Percentiles rank a stretch among this genome's conserved stretches.
These are phyloP conservation scores for Sminthurides bifidus DNA, from an alignment of 1,140 invertebrate genomes.

Conservation along the genomic window DNA sequence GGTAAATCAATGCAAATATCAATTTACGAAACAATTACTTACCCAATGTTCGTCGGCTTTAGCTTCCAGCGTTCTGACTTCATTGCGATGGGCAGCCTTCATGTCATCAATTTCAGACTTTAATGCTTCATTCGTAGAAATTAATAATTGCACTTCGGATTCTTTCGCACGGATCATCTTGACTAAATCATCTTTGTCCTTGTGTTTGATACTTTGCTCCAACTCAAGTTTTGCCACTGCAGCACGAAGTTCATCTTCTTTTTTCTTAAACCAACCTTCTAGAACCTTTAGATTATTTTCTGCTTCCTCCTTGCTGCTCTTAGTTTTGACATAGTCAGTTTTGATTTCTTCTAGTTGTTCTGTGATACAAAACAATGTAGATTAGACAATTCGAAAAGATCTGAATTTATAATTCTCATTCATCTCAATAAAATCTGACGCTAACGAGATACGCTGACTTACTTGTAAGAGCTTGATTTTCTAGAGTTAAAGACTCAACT, in stretches of 20 bases:
- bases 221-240: slow-evolving; percentile 22
- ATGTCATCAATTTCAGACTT: slow-evolving; percentile 27
- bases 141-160: slow-evolving; percentile 17
- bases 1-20: background rate
- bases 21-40: background rate
- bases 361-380: background rate
- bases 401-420: background rate
- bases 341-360: slow-evolving; percentile 11
- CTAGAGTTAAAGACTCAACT: slow-evolving; percentile 17
- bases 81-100: slow-evolving; percentile 20
- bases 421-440: background rate
- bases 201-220: slow-evolving; percentile 19
- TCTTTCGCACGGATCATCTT: slow-evolving; percentile 25
- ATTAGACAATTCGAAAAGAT: background rate
- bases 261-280: slow-evolving; percentile 29
- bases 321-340: background rate
- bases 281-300: slow-evolving; percentile 24
- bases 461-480: slow-evolving; percentile 18
- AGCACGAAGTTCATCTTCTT: slow-evolving; percentile 27
- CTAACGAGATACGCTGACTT: slow-evolving; percentile 1
- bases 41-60: slow-evolving; percentile 29
- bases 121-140: slow-evolving; percentile 17
- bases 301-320: slow-evolving; percentile 19
- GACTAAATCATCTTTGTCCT: slow-evolving; percentile 27
- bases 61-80: slow-evolving; percentile 22